Percentiles rank a stretch among this genome's conserved stretches.
Conservation (phyloP, 2,113 vertebrate species). For the Myanophis thanlyinensis region DNA sequence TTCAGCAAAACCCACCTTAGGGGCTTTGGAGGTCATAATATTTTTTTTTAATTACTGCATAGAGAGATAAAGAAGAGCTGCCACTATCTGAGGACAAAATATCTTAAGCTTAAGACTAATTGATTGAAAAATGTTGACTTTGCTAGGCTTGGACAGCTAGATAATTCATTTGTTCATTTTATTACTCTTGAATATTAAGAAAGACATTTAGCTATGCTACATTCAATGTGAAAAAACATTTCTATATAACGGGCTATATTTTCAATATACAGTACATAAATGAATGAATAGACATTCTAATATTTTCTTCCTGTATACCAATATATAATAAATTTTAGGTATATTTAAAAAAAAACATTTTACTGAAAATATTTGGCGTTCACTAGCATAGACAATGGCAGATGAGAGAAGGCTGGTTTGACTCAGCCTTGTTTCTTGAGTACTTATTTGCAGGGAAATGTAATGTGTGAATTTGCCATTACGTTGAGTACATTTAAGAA, state of each 20-base stretch:
- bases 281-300: not conserved
- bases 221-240: not conserved
- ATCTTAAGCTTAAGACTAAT: not conserved
- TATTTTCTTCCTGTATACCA: not conserved
- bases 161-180: not conserved
- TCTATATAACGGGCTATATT: not conserved
- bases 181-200: not conserved
- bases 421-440: not conserved
- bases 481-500: slow-evolving; percentile 49
- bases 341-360: not conserved
- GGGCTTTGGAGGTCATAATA: not conserved
- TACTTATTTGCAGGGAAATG: not conserved
- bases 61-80: not conserved
- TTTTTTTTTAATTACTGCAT: not conserved
- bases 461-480: not conserved
- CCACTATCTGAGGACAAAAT: not conserved
- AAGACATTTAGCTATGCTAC: not conserved
- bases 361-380: not conserved
- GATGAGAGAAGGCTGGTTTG: not conserved
- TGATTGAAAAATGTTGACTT: not conserved
- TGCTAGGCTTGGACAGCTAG: not conserved
- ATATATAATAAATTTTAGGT: not conserved
- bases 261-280: not conserved
- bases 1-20: not conserved
- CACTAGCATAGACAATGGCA: not conserved